A percentile compares a stretch with the other conserved stretches of the same genome.
These are phyloP conservation scores for Sebastes flavidus DNA, from an alignment of 2,797 vertebrate species.

Conservation along the genomic window DNA sequence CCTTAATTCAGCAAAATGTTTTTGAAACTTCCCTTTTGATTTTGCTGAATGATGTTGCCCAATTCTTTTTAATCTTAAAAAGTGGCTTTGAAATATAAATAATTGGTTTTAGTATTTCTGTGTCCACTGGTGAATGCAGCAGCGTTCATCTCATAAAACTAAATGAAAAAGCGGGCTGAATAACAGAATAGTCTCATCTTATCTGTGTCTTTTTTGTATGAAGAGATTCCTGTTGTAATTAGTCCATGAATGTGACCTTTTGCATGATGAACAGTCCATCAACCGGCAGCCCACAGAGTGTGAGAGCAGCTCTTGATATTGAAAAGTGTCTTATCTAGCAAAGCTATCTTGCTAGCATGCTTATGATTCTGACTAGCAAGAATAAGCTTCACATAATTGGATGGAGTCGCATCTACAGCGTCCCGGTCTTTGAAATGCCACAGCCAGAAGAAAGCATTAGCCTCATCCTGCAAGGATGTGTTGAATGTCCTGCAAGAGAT, in stretches of 20 bases:
- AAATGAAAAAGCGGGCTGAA: conserved; percentile 30
- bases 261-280: conserved; percentile 68
- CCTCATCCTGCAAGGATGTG: conserved; percentile 69
- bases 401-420: conserved; percentile 60
- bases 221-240: conserved; percentile 69
- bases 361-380: conserved; percentile 65
- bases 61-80: neutral
- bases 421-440: conserved; percentile 75
- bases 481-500: conserved; percentile 71
- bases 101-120: neutral
- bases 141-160: conserved; percentile 24
- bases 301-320: conserved; percentile 65
- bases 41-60: neutral
- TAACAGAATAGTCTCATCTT: conserved; percentile 43
- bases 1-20: neutral
- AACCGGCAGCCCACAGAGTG: conserved; percentile 64
- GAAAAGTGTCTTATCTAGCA: conserved; percentile 70
- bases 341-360: conserved; percentile 60
- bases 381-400: conserved; percentile 78
- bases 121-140: neutral
- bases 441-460: conserved; percentile 65
- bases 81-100: neutral
- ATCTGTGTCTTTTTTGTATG: conserved; percentile 42
- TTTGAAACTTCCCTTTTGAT: neutral
- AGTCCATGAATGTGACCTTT: conserved; percentile 80